These are phyloP conservation scores for Erpetoichthys calabaricus DNA, from an alignment of 2,797 vertebrate genomes.

Conservation along the genomic window DNA sequence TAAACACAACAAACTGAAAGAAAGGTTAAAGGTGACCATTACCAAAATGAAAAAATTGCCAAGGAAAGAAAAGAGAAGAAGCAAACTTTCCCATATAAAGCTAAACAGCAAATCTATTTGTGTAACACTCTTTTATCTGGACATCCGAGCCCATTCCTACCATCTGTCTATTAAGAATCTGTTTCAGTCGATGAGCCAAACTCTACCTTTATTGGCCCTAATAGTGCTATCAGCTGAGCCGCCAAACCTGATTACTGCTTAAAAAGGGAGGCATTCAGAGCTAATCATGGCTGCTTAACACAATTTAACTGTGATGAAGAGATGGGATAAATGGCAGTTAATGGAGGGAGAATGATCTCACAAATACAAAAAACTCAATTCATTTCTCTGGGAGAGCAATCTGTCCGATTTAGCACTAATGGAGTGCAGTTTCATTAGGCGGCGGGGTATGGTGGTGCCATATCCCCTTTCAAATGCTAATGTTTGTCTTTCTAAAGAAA, in stretches of 20 bases:
- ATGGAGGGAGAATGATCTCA: conserved; percentile 78
- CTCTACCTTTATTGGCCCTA: conserved; percentile 69
- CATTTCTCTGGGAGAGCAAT: conserved; percentile 74
- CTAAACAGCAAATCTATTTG: conserved; percentile 29
- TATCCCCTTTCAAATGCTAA: conserved; percentile 51
- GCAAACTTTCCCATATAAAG: neutral
- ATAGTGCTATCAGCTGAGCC: conserved; percentile 73
- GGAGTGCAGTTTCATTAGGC: conserved; percentile 78
- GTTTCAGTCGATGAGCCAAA: conserved; percentile 66
- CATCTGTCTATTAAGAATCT: conserved; percentile 70
- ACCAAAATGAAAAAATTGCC: too few species aligned
- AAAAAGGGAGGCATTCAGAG: conserved; percentile 68
- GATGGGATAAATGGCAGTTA: conserved; percentile 76
- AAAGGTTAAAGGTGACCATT: too few species aligned
- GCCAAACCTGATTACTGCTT: conserved; percentile 73
- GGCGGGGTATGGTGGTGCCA: conserved; percentile 48
- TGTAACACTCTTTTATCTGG: conserved; percentile 50
- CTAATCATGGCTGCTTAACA: conserved; percentile 72
- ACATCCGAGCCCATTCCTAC: conserved; percentile 51
- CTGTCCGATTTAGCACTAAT: conserved; percentile 70
- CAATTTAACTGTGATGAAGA: conserved; percentile 73
- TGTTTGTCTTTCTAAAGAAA: neutral
- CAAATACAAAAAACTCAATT: conserved; percentile 81
- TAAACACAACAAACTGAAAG: too few species aligned
- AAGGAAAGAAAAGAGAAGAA: neutral